A percentile compares a stretch with the other conserved stretches of the same genome.
Evolutionary conservation across 2,797 vertebrate species (phyloP).

Genomic region (Hylomyscus alleni): DNA sequence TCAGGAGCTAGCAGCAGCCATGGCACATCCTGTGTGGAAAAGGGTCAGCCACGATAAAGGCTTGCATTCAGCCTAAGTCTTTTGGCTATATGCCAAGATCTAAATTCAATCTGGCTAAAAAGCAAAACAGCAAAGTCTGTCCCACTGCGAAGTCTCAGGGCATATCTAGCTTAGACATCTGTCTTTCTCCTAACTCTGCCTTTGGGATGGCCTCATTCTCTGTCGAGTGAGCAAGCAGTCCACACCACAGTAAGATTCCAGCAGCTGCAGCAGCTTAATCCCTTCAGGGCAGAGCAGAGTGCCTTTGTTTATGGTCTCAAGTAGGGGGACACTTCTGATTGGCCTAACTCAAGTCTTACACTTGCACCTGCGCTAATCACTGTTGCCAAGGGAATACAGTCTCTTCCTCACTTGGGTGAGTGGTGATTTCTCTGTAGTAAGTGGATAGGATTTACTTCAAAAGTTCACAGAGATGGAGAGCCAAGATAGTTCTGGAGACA

Average conservation of each 20-base stretch:
- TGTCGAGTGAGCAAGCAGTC: background rate
- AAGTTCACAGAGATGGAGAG: background rate
- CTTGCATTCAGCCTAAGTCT: slow-evolving; percentile 2
- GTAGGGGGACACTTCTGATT: background rate
- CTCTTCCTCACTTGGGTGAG: background rate
- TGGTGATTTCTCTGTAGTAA: background rate
- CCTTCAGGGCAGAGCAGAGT: no score
- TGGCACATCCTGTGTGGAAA: background rate
- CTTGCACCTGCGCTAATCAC: background rate
- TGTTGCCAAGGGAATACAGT: background rate
- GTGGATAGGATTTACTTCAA: background rate
- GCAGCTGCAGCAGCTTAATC: background rate
- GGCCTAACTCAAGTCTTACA: background rate
- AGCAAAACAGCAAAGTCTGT: background rate
- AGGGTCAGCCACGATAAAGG: background rate
- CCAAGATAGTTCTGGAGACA: background rate
- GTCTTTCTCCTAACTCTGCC: background rate
- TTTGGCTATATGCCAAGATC: slow-evolving; percentile 1
- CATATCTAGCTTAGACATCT: background rate
- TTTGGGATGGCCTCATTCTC: background rate
- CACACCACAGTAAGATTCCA: background rate
- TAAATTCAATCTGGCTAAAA: slow-evolving; percentile 3
- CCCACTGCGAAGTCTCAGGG: background rate
- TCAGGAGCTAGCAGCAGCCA: background rate
- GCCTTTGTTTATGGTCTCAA: background rate